These are phyloP conservation scores for Channa striata DNA, from an alignment of 2,797 vertebrate species.

Conservation along the genomic window DNA sequence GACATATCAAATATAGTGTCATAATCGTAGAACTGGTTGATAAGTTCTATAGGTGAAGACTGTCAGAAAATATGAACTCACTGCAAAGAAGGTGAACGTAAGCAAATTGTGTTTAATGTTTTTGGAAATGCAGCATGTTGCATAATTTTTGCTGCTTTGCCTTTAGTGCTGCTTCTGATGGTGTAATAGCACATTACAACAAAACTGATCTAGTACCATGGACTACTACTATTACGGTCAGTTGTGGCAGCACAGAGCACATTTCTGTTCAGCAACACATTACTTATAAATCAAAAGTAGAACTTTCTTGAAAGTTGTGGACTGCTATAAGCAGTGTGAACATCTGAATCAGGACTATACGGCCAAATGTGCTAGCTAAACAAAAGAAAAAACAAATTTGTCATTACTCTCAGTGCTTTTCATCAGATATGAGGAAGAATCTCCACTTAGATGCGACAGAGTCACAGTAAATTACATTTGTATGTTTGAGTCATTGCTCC, in stretches of 20 bases:
- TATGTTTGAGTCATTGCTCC: slow-evolving; percentile 28
- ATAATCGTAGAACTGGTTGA: too few relatives aligned
- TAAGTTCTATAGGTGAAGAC: too few relatives aligned
- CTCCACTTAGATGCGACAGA: too few relatives aligned
- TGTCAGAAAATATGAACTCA: too few relatives aligned
- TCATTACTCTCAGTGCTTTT: background rate
- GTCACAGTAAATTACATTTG: slow-evolving; percentile 23
- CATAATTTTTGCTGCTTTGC: background rate
- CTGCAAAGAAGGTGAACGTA: too few relatives aligned
- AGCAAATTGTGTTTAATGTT: too few relatives aligned
- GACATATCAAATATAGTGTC: too few relatives aligned
- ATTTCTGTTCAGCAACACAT: background rate
- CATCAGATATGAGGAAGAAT: too few relatives aligned
- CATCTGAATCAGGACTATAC: background rate
- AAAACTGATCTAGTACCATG: background rate
- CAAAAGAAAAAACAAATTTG: background rate
- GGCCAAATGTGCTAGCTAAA: background rate
- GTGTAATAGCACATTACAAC: background rate
- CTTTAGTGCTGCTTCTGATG: background rate
- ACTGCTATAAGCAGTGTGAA: background rate
- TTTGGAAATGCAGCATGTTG: too few relatives aligned
- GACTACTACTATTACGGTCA: background rate
- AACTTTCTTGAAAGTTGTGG: background rate
- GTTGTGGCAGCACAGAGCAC: background rate
- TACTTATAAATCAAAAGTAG: background rate